Percentiles rank a stretch among this genome's conserved stretches.
Evolutionary conservation across 2,888 invertebrate genomes (phyloP).

Genomic region (Synanthedon formicaeformis): DNA sequence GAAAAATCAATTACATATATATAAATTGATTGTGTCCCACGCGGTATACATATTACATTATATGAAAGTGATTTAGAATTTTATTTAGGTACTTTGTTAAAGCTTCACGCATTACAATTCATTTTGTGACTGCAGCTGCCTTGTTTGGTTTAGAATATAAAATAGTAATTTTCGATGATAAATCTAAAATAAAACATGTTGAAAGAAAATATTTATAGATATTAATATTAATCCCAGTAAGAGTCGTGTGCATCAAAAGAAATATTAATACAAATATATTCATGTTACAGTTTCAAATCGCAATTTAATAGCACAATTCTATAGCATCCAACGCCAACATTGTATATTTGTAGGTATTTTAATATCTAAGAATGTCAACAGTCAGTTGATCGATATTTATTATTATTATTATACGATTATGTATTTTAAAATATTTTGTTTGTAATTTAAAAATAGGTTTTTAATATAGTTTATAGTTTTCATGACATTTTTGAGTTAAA

Average conservation of each 20-base stretch:
- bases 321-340: constrained; percentile 1
- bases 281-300: constrained; percentile 11
- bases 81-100: too few relatives aligned
- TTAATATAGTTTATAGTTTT: background rate
- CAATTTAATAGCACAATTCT: constrained; percentile 7
- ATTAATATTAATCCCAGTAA: too few relatives aligned
- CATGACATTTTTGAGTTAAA: background rate
- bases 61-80: too few relatives aligned
- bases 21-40: too few relatives aligned
- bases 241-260: background rate
- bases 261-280: constrained; percentile 6
- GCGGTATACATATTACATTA: too few relatives aligned
- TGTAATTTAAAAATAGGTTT: background rate
- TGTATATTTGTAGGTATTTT: constrained; percentile 10
- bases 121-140: too few relatives aligned
- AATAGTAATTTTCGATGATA: too few relatives aligned
- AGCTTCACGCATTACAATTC: too few relatives aligned
- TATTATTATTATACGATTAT: background rate
- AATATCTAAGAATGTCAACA: constrained; percentile 11
- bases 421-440: background rate
- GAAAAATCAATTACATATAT: too few relatives aligned
- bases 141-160: too few relatives aligned
- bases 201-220: too few relatives aligned
- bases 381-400: background rate
- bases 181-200: too few relatives aligned